Evolutionary conservation across 1,140 invertebrate genomes (phyloP).

Genomic region (Heliconius nattereri): DNA sequence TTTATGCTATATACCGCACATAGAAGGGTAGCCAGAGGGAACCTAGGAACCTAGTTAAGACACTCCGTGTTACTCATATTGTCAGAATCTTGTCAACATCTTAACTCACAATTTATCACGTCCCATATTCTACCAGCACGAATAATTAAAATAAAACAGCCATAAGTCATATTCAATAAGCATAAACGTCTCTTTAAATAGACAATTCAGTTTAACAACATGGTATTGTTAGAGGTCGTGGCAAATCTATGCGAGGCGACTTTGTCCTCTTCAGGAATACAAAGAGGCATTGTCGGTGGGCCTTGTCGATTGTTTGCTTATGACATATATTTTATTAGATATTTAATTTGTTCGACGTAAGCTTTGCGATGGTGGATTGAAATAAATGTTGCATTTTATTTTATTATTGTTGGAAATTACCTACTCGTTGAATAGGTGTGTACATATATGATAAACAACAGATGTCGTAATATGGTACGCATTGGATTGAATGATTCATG

Average conservation of each 20-base stretch:
- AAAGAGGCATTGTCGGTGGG: conserved; percentile 60
- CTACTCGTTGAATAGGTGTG: background rate
- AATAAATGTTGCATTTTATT: background rate
- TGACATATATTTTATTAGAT: conserved; percentile 41
- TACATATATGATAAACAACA: background rate
- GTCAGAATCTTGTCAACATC: background rate
- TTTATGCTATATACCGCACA: too few species aligned
- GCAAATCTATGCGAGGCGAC: conserved; percentile 71
- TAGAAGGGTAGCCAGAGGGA: too few species aligned
- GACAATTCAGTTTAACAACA: conserved; percentile 55
- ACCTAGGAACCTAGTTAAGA: too few species aligned
- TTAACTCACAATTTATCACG: background rate
- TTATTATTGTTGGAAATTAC: background rate
- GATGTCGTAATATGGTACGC: background rate
- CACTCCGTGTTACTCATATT: too few species aligned
- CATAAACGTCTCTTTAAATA: conserved; percentile 58
- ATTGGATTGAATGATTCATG: background rate
- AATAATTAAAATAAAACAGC: conserved; percentile 48
- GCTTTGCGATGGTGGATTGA: background rate
- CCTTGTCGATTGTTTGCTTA: conserved; percentile 56
- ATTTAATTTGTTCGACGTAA: conserved; percentile 42
- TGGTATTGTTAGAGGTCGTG: conserved; percentile 46
- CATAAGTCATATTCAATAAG: conserved; percentile 55
- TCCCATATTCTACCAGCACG: background rate
- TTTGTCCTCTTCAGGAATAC: conserved; percentile 68